A percentile compares a stretch with the other conserved stretches of the same genome.
Evolutionary conservation across 2,888 invertebrate genomes (phyloP).

Genomic region (Morpho helenor): DNA sequence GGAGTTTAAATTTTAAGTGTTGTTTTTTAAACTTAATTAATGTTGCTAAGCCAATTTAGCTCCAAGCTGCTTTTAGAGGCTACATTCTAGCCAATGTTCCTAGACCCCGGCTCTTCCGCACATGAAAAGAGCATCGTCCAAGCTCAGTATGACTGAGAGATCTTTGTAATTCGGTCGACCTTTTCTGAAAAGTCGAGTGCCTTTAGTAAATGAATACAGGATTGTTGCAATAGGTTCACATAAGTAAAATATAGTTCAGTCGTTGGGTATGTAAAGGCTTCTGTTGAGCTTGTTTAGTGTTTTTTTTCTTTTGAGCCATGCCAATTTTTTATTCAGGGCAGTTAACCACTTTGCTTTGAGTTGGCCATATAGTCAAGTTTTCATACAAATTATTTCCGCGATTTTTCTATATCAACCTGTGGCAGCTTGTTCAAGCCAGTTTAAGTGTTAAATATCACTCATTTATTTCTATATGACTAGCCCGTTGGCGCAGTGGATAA

Average conservation of each 20-base stretch:
- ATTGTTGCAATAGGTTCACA: conserved; percentile 17
- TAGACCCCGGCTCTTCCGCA: conserved; percentile 22
- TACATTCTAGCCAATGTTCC: conserved; percentile 31
- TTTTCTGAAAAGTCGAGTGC: conserved; percentile 17
- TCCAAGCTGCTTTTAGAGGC: conserved; percentile 27
- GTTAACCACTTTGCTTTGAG: too few species aligned
- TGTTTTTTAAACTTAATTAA: conserved; percentile 62
- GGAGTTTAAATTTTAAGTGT: neutral
- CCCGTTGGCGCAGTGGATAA: too few species aligned
- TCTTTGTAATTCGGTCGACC: conserved; percentile 18
- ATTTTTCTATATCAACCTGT: too few species aligned
- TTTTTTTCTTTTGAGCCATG: conserved; percentile 3
- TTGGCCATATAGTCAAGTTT: too few species aligned
- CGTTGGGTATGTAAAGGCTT: conserved; percentile 7
- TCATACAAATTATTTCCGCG: too few species aligned
- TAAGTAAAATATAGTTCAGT: conserved; percentile 12
- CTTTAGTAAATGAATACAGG: conserved; percentile 17
- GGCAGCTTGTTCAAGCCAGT: too few species aligned
- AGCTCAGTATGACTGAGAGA: conserved; percentile 3
- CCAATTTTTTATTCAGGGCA: neutral
- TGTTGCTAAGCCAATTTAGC: conserved; percentile 50
- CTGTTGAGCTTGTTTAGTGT: neutral
- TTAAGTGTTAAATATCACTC: too few species aligned
- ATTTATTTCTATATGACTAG: too few species aligned
- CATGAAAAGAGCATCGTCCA: conserved; percentile 9